These are phyloP conservation scores for Bufo gargarizans DNA, from an alignment of 2,113 vertebrate species.

Conservation along the genomic window DNA sequence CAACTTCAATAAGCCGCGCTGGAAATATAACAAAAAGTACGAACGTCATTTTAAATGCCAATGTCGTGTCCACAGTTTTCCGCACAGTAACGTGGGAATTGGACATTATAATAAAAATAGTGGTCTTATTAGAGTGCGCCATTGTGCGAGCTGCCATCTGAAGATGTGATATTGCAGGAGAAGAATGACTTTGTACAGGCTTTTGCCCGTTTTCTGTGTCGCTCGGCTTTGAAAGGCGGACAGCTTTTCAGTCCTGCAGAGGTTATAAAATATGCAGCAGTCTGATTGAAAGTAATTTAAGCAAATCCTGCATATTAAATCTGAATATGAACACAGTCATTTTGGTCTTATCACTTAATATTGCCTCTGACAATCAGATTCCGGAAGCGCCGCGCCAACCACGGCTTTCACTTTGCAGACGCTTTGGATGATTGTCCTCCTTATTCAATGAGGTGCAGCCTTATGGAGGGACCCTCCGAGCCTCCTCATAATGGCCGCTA, in stretches of 20 bases:
- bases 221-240: conserved; percentile 45
- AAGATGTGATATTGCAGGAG: not conserved
- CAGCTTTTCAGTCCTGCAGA: conserved; percentile 48
- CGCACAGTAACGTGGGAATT: not conserved
- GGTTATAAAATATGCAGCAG: conserved; percentile 46
- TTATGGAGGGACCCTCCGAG: not conserved
- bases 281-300: conserved; percentile 52
- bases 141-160: not conserved
- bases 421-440: not conserved
- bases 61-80: not conserved
- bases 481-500: conserved; percentile 21
- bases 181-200: not conserved
- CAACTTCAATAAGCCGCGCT: not conserved
- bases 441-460: conserved; percentile 27
- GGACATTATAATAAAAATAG: conserved; percentile 2
- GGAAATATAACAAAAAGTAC: not conserved
- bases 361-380: conserved; percentile 47
- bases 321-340: conserved; percentile 49
- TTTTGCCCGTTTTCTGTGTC: not conserved
- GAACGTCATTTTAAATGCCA: not conserved
- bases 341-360: conserved; percentile 47
- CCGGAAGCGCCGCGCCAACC: not conserved
- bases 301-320: conserved; percentile 26
- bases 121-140: not conserved
- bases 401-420: conserved; percentile 1